Conservation (phyloP, 2,797 vertebrate species). For the Tolypeutes matacus region DNA sequence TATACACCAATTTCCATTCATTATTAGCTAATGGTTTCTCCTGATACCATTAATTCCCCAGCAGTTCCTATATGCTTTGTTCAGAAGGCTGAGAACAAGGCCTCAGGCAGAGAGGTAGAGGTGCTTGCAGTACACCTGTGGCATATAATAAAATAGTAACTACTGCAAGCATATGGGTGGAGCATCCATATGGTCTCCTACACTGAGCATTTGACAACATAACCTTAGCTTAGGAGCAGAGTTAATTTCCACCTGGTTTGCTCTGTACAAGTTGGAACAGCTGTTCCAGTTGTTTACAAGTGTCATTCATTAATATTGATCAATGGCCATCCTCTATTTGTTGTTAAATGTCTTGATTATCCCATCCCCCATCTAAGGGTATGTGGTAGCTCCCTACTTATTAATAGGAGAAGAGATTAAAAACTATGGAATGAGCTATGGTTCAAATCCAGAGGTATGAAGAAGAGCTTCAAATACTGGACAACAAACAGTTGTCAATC, state of each 20-base stretch:
- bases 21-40: conserved; percentile 9
- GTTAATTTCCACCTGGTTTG: not conserved
- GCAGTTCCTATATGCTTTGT: not conserved
- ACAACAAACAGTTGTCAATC: not conserved
- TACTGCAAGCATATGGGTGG: not conserved
- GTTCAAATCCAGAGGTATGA: not conserved
- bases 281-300: not conserved
- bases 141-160: not conserved
- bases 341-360: not conserved
- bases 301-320: not conserved
- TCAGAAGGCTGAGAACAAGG: not conserved
- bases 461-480: not conserved
- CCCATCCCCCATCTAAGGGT: not conserved
- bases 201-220: not conserved
- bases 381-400: not conserved
- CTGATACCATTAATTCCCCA: not conserved
- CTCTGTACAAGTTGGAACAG: not conserved
- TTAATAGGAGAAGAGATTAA: not conserved
- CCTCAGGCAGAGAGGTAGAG: not conserved
- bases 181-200: not conserved
- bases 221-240: not conserved
- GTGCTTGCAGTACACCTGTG: not conserved
- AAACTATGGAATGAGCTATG: not conserved
- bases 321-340: not conserved
- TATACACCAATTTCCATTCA: not conserved